Base-by-base conservation (phyloP, 2,113 vertebrate genomes). In the Plectropomus leopardus region DNA sequence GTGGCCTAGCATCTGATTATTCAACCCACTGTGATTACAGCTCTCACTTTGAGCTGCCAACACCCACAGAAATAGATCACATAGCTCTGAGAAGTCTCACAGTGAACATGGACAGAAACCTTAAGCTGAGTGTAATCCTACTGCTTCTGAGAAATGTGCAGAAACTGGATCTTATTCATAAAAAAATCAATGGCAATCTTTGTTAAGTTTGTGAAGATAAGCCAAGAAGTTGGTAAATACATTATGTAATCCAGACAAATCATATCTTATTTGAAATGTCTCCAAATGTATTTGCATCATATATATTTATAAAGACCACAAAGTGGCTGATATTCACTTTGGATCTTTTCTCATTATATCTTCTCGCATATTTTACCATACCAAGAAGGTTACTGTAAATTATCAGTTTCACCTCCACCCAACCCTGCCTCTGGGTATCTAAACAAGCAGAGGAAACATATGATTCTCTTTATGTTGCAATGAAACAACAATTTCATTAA, bases 121-220 rank as follows among this genome's bases (percentile, higher is more conserved):
- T 53, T 30, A 4, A 21, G 67, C 66, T 66, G 63, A 16, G 15
- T 8, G 69, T 88, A 90, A 91, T 90, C 88, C 77, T 40, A 51
- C 63, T 14, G 1, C 60, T 86, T 88, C 87, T n/a, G 17, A 71
- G 87, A 89, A 89, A 85, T 1, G 21, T 28, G 40, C 54, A 57
- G 6, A 3, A 26, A 75, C 58, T 63, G 21, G 50, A 66, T 2
- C 34, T 34, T 47, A 55, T 73, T 84, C 50, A 80, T 63, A 59
- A 84, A 71, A 69, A 44, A 19, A 50, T 3, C n/a, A 1, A 36
- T 1, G 21, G 32, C 14, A 50, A 8, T n/a, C n/a, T 66, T 2
- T 7, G 45, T 28, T 7, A 53, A 32, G 59, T 50, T 60, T 7
- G 9, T 4, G 5, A 44, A 45, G 47, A n/a, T 28, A 1, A 28